These are phyloP conservation scores for Falco concolor DNA, from an alignment of 2,797 vertebrate species.

Conservation along the genomic window DNA sequence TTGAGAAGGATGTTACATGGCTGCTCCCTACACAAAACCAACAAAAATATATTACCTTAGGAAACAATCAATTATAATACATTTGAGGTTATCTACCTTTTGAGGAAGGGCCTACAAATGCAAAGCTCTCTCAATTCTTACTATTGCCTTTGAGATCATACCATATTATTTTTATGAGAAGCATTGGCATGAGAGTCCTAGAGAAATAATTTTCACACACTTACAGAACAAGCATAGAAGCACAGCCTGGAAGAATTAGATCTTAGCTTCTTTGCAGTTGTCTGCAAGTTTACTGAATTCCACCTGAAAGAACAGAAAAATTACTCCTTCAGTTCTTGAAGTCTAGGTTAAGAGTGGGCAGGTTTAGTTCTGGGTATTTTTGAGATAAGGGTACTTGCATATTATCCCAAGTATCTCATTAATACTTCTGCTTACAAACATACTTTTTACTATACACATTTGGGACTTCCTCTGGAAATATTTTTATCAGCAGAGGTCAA, in stretches of 20 bases:
- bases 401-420: not conserved
- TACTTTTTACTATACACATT: not conserved
- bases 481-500: not conserved
- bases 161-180: not conserved
- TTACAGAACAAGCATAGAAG: not conserved
- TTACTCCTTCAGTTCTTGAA: not conserved
- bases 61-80: not conserved
- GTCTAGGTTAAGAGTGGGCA: not conserved
- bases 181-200: not conserved
- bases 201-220: not conserved
- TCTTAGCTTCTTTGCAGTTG: not conserved
- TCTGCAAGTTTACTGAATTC: not conserved
- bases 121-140: not conserved
- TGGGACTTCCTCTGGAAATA: not conserved
- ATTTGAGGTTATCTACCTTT: not conserved
- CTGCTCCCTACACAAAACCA: not conserved
- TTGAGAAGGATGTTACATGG: not conserved
- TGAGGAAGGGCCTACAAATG: not conserved
- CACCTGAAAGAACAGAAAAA: not conserved
- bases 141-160: not conserved
- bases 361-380: not conserved
- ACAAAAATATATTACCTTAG: not conserved
- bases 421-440: not conserved
- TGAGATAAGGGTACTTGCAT: not conserved
- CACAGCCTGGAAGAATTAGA: not conserved